phyloP scores from a whole-genome alignment of 2,797 vertebrate genomes.

The Microcaecilia unicolor region DNA sequence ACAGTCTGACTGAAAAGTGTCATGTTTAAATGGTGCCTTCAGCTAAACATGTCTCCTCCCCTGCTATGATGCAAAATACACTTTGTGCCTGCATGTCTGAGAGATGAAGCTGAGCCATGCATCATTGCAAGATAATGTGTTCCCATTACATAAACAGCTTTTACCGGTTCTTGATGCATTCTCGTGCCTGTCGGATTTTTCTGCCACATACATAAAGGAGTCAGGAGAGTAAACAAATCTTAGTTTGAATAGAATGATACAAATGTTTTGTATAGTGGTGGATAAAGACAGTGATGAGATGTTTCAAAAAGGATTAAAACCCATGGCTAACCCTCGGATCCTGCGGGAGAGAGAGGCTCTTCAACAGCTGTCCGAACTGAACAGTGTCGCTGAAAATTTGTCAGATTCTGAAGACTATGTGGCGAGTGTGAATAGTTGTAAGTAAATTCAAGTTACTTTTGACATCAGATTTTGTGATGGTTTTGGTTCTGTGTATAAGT shows the following conservation, averaged over 20 bases:
- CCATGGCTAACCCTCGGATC: not conserved
- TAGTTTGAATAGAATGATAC: not conserved
- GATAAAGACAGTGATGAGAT: slow-evolving; percentile 1
- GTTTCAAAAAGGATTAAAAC: not conserved
- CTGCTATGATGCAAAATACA: not conserved
- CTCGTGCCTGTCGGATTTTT: too few relatives aligned
- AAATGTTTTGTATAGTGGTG: not conserved
- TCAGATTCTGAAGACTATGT: too few relatives aligned
- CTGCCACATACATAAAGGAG: not conserved
- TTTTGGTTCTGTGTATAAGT: too few relatives aligned
- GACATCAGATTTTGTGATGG: too few relatives aligned
- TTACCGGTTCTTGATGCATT: not conserved
- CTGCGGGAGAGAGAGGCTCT: slow-evolving; percentile 6
- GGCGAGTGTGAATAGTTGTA: slow-evolving; percentile 1
- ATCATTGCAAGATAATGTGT: not conserved
- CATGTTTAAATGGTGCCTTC: slow-evolving; percentile 3
- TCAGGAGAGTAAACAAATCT: too few relatives aligned
- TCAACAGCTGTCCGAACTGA: not conserved
- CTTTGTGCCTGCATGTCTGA: not conserved
- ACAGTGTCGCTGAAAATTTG: not conserved
- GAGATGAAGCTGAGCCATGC: slow-evolving; percentile 4
- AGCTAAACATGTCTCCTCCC: too few relatives aligned
- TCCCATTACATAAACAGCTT: not conserved
- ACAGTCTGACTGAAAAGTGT: not conserved
- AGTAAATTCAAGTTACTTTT: not conserved